phyloP scores from a whole-genome alignment of 2,113 vertebrate species.

The Bungarus multicinctus region DNA sequence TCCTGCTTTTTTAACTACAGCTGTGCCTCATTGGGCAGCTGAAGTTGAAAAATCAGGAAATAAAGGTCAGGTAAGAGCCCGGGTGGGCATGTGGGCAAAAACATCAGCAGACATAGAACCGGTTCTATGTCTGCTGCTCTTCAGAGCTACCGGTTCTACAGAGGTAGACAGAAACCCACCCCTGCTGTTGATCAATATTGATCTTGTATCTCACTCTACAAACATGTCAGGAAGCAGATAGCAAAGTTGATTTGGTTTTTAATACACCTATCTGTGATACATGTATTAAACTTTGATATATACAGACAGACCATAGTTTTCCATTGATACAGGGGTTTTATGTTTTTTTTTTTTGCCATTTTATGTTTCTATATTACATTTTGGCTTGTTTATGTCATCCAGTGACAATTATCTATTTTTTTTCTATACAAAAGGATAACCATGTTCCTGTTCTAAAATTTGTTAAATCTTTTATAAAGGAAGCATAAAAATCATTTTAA shows the following conservation, averaged over 20 bases:
- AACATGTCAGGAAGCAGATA: neutral
- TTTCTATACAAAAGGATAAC: neutral
- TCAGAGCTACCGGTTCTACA: no score
- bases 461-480: neutral
- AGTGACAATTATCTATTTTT: neutral
- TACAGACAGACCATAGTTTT: neutral
- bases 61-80: no score
- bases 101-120: no score
- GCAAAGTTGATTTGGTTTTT: neutral
- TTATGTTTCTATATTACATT: neutral
- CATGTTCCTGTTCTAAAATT: neutral
- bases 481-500: neutral
- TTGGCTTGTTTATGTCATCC: neutral
- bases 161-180: no score
- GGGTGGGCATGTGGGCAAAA: no score
- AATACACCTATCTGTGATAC: neutral
- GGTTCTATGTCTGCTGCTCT: no score
- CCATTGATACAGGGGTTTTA: neutral
- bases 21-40: no score
- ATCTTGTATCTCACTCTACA: neutral
- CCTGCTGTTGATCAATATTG: neutral
- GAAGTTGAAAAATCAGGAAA: no score
- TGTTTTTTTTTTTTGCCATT: neutral
- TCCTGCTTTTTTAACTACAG: no score
- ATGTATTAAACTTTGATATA: neutral